Conservation (phyloP, 1,140 invertebrate species). For the Drosophila pseudoananassae region DNA sequence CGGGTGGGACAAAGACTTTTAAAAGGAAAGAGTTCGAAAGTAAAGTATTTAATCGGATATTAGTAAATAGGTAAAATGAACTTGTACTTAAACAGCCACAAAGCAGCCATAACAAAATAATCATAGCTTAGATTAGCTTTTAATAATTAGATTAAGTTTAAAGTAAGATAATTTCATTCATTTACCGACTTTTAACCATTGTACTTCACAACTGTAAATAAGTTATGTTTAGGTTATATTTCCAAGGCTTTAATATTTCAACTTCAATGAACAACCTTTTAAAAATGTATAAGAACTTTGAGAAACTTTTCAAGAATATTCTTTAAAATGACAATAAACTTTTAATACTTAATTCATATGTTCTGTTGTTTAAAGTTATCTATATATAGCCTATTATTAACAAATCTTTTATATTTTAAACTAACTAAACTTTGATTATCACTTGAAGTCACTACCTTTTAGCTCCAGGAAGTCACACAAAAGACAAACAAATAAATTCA, state of each 20-base stretch:
- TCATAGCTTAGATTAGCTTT: neutral
- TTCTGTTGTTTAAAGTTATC: too few species aligned
- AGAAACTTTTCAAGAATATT: neutral
- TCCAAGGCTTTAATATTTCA: too few species aligned
- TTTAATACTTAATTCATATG: too few species aligned
- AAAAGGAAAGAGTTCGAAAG: constrained; percentile 10
- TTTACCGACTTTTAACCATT: constrained; percentile 15
- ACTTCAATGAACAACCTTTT: too few species aligned
- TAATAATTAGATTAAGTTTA: constrained; percentile 32
- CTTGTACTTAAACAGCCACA: neutral
- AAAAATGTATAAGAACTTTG: neutral
- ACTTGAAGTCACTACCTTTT: constrained; percentile 18
- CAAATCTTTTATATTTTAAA: constrained; percentile 19
- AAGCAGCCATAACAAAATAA: constrained; percentile 19
- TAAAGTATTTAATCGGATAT: constrained; percentile 14
- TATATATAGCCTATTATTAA: too few species aligned
- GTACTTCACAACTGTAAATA: neutral
- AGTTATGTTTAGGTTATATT: neutral
- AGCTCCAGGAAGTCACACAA: constrained; percentile 2
- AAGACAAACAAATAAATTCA: constrained; percentile 58
- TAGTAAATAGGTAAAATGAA: neutral
- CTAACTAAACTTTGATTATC: constrained; percentile 11
- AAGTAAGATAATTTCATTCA: neutral
- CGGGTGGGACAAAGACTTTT: constrained; percentile 90
- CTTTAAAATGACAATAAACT: too few species aligned